A percentile compares a stretch with the other conserved stretches of the same genome.
Evolutionary conservation across 2,113 vertebrate genomes (phyloP).

Genomic region (Hippocampus comes): DNA sequence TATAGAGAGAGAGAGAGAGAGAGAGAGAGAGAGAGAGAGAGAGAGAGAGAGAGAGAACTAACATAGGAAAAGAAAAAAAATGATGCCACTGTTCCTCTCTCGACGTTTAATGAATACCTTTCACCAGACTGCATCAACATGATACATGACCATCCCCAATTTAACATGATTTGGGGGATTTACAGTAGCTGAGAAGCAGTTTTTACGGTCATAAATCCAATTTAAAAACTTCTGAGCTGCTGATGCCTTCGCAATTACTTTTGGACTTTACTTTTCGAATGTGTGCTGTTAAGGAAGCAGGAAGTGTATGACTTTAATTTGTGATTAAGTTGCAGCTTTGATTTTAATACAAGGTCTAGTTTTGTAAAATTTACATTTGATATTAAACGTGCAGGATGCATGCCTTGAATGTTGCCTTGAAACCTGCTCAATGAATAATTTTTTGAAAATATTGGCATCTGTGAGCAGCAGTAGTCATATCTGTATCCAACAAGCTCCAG

Average conservation of each 20-base stretch:
- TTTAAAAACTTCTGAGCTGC: conserved; percentile 28
- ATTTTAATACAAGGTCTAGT: neutral
- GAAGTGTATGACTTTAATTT: neutral
- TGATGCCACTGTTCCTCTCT: neutral
- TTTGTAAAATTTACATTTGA: neutral
- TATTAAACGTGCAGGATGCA: no score
- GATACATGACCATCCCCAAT: conserved; percentile 32
- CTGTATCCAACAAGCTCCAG: no score
- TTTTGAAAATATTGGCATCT: no score
- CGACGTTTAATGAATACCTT: neutral
- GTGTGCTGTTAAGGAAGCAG: conserved; percentile 6
- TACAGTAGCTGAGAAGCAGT: conserved; percentile 17
- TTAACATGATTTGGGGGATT: conserved; percentile 42
- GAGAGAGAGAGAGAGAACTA: neutral
- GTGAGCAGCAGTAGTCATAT: no score
- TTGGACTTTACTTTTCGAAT: conserved; percentile 15
- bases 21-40: no score
- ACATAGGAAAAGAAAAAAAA: neutral
- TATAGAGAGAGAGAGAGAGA: no score
- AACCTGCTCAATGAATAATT: no score
- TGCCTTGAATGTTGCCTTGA: no score
- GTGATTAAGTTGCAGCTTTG: neutral
- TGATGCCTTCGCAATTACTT: conserved; percentile 20
- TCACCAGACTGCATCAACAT: conserved; percentile 12
- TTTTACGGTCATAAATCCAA: conserved; percentile 47